phyloP scores from a whole-genome alignment of 2,113 vertebrate genomes.

The Dascyllus trimaculatus region DNA sequence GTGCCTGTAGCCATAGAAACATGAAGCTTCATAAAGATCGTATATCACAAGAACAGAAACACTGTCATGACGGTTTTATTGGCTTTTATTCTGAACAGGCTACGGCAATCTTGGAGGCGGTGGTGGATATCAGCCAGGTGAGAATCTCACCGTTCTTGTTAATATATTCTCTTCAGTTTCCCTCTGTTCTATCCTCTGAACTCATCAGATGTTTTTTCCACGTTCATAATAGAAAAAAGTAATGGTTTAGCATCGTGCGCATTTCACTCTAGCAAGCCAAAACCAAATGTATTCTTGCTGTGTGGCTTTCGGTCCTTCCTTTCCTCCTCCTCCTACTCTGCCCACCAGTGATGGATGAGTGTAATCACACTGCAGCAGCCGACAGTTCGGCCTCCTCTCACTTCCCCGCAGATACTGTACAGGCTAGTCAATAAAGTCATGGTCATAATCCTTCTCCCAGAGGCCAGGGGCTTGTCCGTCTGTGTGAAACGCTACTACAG shows the following conservation, averaged over 20 bases:
- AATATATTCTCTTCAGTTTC: background rate
- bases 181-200: background rate
- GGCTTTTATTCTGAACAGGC: slow-evolving; percentile 63
- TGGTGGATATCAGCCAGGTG: slow-evolving; percentile 80
- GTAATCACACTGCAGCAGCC: slow-evolving; percentile 47
- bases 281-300: background rate
- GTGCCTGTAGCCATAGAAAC: slow-evolving; percentile 8
- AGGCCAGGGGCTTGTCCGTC: slow-evolving; percentile 8
- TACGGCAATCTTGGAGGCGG: slow-evolving; percentile 79
- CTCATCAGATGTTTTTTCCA: background rate
- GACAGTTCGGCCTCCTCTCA: slow-evolving; percentile 15
- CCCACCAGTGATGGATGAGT: slow-evolving; percentile 45
- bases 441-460: slow-evolving; percentile 49
- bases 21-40: background rate
- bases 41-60: background rate
- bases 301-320: slow-evolving; percentile 16
- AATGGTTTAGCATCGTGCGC: background rate
- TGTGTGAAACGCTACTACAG: slow-evolving; percentile 37
- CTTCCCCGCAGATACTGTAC: slow-evolving; percentile 8
- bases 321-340: slow-evolving; percentile 18
- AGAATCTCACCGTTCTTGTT: background rate
- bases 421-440: slow-evolving; percentile 12
- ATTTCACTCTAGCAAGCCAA: background rate
- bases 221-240: background rate
- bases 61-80: background rate